Conservation (phyloP, 1,140 invertebrate species). For the Campoletis sonorensis region DNA sequence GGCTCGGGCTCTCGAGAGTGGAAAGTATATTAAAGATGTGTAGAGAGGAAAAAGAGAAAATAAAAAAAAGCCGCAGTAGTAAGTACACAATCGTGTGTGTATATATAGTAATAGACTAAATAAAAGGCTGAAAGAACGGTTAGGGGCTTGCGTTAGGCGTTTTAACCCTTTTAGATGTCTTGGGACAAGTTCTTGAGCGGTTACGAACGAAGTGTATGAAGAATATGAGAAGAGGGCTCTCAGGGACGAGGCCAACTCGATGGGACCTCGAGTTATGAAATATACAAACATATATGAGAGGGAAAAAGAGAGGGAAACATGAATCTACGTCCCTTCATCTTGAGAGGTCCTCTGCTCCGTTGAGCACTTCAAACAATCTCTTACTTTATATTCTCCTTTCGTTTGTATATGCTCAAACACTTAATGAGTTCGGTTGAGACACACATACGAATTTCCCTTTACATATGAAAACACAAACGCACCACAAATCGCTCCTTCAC, state of each 20-base stretch:
- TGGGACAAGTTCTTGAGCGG: not conserved
- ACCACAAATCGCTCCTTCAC: not conserved
- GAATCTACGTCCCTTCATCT: not conserved
- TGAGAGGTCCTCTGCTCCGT: conserved; percentile 9
- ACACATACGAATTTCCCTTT: not conserved
- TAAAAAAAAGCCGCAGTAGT: conserved; percentile 15
- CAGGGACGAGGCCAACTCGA: conserved; percentile 1
- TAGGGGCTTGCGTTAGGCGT: conserved; percentile 5
- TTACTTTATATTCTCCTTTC: conserved; percentile 25
- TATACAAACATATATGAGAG: conserved; percentile 27
- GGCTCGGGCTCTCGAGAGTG: conserved; percentile 7
- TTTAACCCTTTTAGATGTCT: conserved; percentile 25
- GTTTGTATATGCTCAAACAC: conserved; percentile 60
- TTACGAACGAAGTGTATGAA: not conserved
- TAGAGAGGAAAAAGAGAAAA: not conserved
- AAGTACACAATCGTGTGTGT: conserved; percentile 12
- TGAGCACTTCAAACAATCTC: conserved; percentile 42
- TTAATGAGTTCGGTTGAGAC: conserved; percentile 60
- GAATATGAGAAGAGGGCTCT: conserved; percentile 25
- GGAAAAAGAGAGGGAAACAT: not conserved
- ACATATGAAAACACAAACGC: not conserved
- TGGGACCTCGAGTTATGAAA: conserved; percentile 34
- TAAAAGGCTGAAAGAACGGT: conserved; percentile 27
- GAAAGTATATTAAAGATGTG: conserved; percentile 34
- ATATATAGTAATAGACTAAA: conserved; percentile 1